Percentiles rank a stretch among this genome's conserved stretches.
Evolutionary conservation across 2,888 invertebrate genomes (phyloP).

Genomic region (Campoletis raptor): DNA sequence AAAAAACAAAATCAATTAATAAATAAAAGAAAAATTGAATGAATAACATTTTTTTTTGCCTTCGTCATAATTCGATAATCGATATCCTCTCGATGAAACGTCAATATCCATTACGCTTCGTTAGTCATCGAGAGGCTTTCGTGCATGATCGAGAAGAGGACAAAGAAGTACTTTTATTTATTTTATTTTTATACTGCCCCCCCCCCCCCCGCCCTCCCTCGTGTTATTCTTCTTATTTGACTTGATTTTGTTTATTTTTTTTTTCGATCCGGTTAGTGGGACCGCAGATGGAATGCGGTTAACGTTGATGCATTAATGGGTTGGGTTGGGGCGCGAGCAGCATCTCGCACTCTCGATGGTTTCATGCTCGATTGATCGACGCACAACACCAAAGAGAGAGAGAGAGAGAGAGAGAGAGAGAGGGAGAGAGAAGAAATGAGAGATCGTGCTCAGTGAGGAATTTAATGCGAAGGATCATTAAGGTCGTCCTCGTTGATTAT

Average conservation of each 20-base stretch:
- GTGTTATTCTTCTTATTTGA: slow-evolving; percentile 29
- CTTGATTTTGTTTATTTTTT: slow-evolving; percentile 42
- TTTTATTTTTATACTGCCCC: slow-evolving; percentile 33
- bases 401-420: slow-evolving; percentile 4
- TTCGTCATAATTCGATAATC: slow-evolving; percentile 45
- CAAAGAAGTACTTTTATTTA: slow-evolving; percentile 42
- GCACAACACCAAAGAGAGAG: slow-evolving; percentile 26
- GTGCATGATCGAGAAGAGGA: slow-evolving; percentile 42
- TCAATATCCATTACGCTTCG: slow-evolving; percentile 62
- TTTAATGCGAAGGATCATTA: slow-evolving; percentile 77
- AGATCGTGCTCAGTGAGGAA: slow-evolving; percentile 71
- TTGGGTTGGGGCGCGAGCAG: slow-evolving; percentile 54
- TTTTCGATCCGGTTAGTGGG: slow-evolving; percentile 62
- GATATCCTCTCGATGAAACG: slow-evolving; percentile 47
- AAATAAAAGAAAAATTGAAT: not conserved
- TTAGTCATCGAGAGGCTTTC: slow-evolving; percentile 46
- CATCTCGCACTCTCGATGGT: slow-evolving; percentile 61
- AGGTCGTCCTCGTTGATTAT: slow-evolving; percentile 70
- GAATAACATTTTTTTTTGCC: slow-evolving; percentile 11
- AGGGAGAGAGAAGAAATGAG: slow-evolving; percentile 49
- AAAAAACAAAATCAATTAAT: slow-evolving; percentile 16
- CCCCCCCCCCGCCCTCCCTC: not conserved
- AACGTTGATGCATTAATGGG: slow-evolving; percentile 67
- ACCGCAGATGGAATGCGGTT: slow-evolving; percentile 63
- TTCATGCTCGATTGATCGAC: slow-evolving; percentile 69